phyloP scores from a whole-genome alignment of 2,797 vertebrate species.

The Sebastes oblongus region DNA sequence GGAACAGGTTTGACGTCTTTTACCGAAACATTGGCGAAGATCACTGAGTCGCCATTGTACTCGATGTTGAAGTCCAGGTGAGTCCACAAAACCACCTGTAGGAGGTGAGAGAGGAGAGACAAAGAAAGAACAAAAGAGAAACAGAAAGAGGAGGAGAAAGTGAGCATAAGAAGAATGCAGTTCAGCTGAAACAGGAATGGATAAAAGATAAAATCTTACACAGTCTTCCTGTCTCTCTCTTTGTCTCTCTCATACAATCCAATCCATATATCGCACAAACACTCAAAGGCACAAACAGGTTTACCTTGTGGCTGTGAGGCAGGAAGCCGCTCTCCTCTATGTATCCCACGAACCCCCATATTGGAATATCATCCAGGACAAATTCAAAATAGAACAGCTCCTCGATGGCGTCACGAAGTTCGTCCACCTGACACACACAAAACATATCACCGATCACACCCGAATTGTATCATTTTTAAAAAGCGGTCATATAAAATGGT shows the following conservation, averaged over 20 bases:
- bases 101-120: background rate
- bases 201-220: background rate
- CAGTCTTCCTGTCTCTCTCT: background rate
- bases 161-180: background rate
- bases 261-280: background rate
- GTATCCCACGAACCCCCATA: constrained; percentile 94
- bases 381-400: constrained; percentile 96
- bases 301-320: constrained; percentile 92
- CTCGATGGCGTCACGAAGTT: constrained; percentile 90
- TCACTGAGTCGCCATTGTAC: constrained; percentile 88
- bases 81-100: constrained; percentile 90
- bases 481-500: background rate
- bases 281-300: background rate
- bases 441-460: background rate
- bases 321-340: constrained; percentile 94
- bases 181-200: background rate
- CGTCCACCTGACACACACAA: constrained; percentile 84
- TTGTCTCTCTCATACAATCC: background rate
- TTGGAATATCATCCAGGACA: constrained; percentile 91
- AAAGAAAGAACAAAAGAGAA: background rate
- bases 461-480: no score
- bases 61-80: constrained; percentile 94
- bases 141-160: background rate
- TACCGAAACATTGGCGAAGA: constrained; percentile 92
- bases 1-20: constrained; percentile 91